Evolutionary conservation across 2,113 vertebrate species (phyloP).

Genomic region (Isichthys henryi): DNA sequence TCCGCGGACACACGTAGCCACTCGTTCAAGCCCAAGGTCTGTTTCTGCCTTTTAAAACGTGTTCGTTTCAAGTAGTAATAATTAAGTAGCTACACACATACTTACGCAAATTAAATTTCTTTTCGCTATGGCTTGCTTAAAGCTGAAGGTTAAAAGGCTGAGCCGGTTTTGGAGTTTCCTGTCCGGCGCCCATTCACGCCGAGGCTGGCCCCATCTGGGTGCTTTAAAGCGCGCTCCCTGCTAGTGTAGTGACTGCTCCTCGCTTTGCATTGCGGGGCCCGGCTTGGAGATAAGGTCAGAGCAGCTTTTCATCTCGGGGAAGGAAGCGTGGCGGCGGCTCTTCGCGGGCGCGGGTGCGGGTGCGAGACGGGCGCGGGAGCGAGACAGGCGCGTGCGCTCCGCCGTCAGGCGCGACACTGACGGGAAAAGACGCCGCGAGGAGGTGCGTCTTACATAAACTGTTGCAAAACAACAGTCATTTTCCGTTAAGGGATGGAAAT

Average conservation of each 20-base stretch:
- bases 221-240: no score
- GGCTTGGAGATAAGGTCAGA: background rate
- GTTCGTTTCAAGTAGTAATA: background rate
- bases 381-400: background rate
- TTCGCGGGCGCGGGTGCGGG: background rate
- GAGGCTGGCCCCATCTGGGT: background rate
- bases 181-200: background rate
- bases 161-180: background rate
- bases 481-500: conserved; percentile 27
- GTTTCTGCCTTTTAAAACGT: background rate
- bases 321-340: background rate
- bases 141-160: background rate
- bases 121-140: background rate
- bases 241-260: background rate
- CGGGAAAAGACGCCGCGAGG: background rate
- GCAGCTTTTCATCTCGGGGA: conserved; percentile 1
- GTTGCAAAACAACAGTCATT: conserved; percentile 18
- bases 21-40: background rate
- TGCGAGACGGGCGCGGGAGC: background rate
- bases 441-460: conserved; percentile 26
- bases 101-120: background rate
- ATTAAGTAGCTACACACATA: background rate
- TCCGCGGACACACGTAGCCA: conserved; percentile 1
- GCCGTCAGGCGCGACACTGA: background rate
- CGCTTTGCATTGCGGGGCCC: background rate